These are phyloP conservation scores for Drosophila colorata DNA, from an alignment of 2,888 invertebrate species.

Conservation along the genomic window DNA sequence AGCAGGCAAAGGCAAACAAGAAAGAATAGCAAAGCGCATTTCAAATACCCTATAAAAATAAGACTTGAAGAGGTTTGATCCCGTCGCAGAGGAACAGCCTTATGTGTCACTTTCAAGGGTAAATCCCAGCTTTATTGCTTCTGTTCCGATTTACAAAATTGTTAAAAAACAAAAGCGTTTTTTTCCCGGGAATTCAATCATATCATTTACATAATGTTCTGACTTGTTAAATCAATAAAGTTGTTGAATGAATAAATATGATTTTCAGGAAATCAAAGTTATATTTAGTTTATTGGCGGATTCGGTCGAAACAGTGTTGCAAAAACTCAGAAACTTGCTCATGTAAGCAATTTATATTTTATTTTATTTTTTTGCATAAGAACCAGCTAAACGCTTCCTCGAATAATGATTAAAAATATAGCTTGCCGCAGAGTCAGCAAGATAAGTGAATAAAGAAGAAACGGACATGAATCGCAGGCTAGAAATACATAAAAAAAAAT, in stretches of 20 bases:
- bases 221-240: background rate
- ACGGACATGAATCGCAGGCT: background rate
- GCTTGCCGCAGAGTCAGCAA: background rate
- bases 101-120: too few species aligned
- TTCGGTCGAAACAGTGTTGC: background rate
- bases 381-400: background rate
- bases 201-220: background rate
- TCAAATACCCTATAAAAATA: conserved; percentile 14
- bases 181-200: too few species aligned
- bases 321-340: background rate
- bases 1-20: conserved; percentile 9
- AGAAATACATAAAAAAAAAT: too few species aligned
- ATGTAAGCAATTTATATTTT: background rate
- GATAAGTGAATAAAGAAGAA: background rate
- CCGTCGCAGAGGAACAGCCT: too few species aligned
- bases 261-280: background rate
- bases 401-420: background rate
- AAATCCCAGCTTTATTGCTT: background rate
- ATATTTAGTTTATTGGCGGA: background rate
- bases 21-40: conserved; percentile 4
- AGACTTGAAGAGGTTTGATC: background rate
- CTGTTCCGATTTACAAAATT: background rate
- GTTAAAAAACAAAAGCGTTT: too few species aligned
- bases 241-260: background rate
- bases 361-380: background rate